Conservation (phyloP, 2,113 vertebrate species). For the Potamarius usumacintae region DNA sequence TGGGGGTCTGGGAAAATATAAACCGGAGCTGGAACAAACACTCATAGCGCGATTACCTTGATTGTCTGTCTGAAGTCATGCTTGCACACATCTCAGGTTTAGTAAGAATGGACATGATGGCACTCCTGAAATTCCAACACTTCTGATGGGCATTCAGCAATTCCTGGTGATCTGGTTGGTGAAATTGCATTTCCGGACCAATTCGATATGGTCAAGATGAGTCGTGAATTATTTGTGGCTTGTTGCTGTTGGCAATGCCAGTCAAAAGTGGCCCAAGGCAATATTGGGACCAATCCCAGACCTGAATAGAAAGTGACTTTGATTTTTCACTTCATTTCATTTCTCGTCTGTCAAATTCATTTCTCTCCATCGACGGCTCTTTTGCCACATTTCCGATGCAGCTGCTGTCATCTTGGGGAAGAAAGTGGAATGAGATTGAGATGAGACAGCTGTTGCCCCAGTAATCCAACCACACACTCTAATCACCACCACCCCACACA, state of each 20-base stretch:
- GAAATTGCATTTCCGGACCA: conserved; percentile 45
- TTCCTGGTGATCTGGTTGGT: conserved; percentile 6
- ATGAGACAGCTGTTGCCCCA: conserved; percentile 75
- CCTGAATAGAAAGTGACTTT: conserved; percentile 74
- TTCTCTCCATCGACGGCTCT: conserved; percentile 72
- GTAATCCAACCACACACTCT: conserved; percentile 39
- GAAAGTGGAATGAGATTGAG: conserved; percentile 68
- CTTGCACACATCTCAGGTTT: not conserved
- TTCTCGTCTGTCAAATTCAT: conserved; percentile 75
- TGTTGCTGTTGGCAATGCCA: conserved; percentile 15
- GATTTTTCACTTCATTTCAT: conserved; percentile 79
- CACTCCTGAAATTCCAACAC: conserved; percentile 3
- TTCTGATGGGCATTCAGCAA: conserved; percentile 21
- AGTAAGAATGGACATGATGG: not conserved
- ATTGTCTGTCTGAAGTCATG: conserved; percentile 21
- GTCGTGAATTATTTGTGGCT: conserved; percentile 53
- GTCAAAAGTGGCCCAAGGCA: conserved; percentile 1
- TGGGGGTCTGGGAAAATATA: conserved; percentile 2
- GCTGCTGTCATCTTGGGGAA: conserved; percentile 39
- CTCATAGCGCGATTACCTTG: conserved; percentile 18
- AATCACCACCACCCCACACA: conserved; percentile 25
- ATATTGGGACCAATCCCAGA: conserved; percentile 49
- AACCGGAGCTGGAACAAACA: not conserved
- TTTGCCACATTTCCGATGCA: conserved; percentile 57
- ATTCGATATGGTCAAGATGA: conserved; percentile 43